These are phyloP conservation scores for Nudaria mundana DNA, from an alignment of 2,888 invertebrate genomes.

Conservation along the genomic window DNA sequence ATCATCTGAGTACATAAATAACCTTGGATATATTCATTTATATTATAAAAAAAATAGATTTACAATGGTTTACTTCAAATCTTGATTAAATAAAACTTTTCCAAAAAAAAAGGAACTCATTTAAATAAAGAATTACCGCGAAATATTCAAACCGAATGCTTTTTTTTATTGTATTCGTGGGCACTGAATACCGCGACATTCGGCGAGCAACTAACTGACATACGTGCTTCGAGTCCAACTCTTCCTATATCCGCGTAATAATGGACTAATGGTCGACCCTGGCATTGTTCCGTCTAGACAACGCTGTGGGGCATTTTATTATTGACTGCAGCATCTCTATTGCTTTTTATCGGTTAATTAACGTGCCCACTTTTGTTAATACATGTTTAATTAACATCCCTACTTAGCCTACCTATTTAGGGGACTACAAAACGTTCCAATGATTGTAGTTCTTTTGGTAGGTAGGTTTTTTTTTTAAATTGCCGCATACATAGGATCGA, in stretches of 20 bases:
- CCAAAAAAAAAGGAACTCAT: not conserved
- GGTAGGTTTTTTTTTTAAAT: no score
- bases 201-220: constrained; percentile 45
- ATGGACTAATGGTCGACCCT: constrained; percentile 39
- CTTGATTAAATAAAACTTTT: not conserved
- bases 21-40: no score
- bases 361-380: not conserved
- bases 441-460: no score
- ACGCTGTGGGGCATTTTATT: constrained; percentile 45
- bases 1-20: no score
- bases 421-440: no score
- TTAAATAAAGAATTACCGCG: not conserved
- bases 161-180: no score
- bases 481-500: no score
- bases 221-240: constrained; percentile 16
- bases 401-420: no score
- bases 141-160: not conserved
- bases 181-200: no score
- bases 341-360: constrained; percentile 25
- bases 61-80: no score
- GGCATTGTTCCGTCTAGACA: constrained; percentile 45
- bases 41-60: constrained; percentile 3
- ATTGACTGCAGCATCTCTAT: constrained; percentile 39
- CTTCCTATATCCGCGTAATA: constrained; percentile 51
- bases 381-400: no score